Conservation (phyloP, 2,113 vertebrate genomes). For the Cinclus mexicanus region DNA sequence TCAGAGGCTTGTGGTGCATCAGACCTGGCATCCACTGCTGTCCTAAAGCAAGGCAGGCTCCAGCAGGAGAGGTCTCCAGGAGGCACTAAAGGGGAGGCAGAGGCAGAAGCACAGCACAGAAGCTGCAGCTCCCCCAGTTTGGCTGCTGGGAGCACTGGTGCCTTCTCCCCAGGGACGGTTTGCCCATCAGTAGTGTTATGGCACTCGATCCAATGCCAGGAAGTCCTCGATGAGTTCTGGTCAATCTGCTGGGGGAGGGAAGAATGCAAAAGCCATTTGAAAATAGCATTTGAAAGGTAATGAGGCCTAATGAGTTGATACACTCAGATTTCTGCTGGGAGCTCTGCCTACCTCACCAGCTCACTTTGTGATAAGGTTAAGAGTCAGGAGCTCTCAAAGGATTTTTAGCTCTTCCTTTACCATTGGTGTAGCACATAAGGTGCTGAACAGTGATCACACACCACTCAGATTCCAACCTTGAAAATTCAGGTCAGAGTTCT, state of each 20-base stretch:
- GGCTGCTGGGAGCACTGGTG: not conserved
- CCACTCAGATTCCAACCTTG: not conserved
- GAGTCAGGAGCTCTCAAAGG: not conserved
- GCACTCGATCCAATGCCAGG: conserved; percentile 31
- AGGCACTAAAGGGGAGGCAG: conserved; percentile 48
- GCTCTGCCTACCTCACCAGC: not conserved
- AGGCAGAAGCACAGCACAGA: not conserved
- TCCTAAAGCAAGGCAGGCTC: conserved; percentile 40
- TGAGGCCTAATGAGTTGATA: not conserved
- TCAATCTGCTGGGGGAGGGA: conserved; percentile 69
- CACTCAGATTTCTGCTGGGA: not conserved
- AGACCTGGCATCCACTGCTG: conserved; percentile 34
- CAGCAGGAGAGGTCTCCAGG: conserved; percentile 22
- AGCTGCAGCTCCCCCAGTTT: not conserved
- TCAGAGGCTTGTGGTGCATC: conserved; percentile 55
- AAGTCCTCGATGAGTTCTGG: not conserved
- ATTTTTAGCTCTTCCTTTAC: not conserved
- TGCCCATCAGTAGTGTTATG: conserved; percentile 76
- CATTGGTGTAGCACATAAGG: not conserved
- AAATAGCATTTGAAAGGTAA: not conserved
- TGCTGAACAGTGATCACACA: not conserved
- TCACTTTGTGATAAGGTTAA: not conserved
- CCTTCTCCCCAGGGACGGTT: conserved; percentile 22
- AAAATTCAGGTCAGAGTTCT: not conserved
- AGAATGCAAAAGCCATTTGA: not conserved